Conservation (phyloP, 2,113 vertebrate species). For the Labrus mixtus region DNA sequence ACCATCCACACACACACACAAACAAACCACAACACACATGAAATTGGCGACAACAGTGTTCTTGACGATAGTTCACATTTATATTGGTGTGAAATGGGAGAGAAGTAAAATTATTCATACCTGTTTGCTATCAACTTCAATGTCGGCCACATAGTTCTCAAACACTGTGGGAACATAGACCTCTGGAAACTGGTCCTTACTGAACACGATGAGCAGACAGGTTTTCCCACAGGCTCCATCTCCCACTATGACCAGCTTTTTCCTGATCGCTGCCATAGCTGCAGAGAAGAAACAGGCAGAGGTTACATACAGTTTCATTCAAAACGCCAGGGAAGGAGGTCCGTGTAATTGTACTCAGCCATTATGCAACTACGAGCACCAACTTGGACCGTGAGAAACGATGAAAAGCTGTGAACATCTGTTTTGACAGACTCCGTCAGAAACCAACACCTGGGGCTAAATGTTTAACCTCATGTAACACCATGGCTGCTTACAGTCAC, state of each 20-base stretch:
- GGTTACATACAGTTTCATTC: constrained; percentile 14
- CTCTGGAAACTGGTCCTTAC: constrained; percentile 99
- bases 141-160: constrained; percentile 99
- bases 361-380: constrained; percentile 30
- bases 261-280: constrained; percentile 99
- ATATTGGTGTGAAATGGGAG: too few relatives aligned
- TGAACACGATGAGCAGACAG: constrained; percentile 98
- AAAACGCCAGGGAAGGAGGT: neutral
- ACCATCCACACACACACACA: too few relatives aligned
- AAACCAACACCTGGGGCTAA: constrained; percentile 54
- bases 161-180: constrained; percentile 98
- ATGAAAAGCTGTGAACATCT: constrained; percentile 45
- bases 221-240: constrained; percentile 99
- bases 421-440: constrained; percentile 46
- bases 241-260: constrained; percentile 99
- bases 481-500: neutral
- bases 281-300: constrained; percentile 25
- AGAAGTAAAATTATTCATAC: constrained; percentile 68
- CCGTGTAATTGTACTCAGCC: neutral
- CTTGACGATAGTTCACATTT: too few relatives aligned
- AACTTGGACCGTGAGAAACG: constrained; percentile 6
- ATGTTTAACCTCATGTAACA: constrained; percentile 1
- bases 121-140: constrained; percentile 98
- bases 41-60: too few relatives aligned
- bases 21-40: too few relatives aligned